These are phyloP conservation scores for Montifringilla adamsi DNA, from an alignment of 2,113 vertebrate species.

Conservation along the genomic window DNA sequence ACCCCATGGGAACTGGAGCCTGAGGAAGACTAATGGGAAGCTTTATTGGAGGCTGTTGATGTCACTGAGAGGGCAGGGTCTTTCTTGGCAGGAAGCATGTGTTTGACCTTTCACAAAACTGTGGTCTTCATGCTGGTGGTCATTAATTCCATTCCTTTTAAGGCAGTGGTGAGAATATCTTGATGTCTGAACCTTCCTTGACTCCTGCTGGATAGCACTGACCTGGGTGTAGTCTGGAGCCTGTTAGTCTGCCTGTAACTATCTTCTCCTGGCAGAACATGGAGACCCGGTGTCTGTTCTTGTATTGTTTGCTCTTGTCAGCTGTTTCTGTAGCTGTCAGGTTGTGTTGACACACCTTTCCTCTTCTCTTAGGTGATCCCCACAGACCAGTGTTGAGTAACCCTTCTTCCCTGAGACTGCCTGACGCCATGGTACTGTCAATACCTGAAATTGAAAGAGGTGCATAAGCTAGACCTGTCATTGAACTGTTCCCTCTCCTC, in stretches of 20 bases:
- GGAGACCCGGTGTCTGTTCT: background rate
- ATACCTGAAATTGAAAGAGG: background rate
- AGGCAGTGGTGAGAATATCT: background rate
- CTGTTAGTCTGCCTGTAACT: background rate
- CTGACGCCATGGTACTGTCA: fast-evolving
- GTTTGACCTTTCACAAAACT: constrained; percentile 32
- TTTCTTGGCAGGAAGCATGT: constrained; percentile 3
- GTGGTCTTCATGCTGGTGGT: constrained; percentile 4
- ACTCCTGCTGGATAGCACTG: background rate
- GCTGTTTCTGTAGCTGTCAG: background rate
- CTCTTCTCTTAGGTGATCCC: background rate
- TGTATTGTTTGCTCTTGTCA: constrained; percentile 11
- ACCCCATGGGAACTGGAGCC: background rate
- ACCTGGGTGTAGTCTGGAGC: constrained; percentile 47
- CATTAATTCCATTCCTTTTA: constrained; percentile 60
- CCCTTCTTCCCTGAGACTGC: background rate
- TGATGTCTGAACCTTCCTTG: constrained; percentile 26
- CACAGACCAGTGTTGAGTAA: background rate
- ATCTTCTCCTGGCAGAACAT: background rate
- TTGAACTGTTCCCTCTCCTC: background rate
- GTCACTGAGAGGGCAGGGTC: background rate
- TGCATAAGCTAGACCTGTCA: background rate
- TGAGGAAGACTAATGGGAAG: background rate
- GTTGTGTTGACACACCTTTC: constrained; percentile 17
- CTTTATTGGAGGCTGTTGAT: background rate